A percentile compares a stretch with the other conserved stretches of the same genome.
These are phyloP conservation scores for Greenwoodochromis staneri DNA, from an alignment of 2,113 vertebrate genomes.

Conservation along the genomic window DNA sequence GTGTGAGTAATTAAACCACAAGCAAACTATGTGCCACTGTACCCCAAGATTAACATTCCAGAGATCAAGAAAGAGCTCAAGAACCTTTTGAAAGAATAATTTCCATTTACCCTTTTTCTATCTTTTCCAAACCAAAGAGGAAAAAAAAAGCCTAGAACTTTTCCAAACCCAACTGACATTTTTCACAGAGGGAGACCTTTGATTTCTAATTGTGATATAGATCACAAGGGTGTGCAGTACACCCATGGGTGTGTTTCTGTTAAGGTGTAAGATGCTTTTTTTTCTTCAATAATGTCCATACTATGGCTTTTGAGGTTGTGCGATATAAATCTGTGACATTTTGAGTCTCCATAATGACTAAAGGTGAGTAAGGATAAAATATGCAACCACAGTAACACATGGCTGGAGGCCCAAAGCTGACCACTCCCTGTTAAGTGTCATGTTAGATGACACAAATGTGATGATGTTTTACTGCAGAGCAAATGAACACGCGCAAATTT, in stretches of 20 bases:
- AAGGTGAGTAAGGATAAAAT: slow-evolving; percentile 47
- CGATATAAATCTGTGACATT: slow-evolving; percentile 69
- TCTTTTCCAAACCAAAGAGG: slow-evolving; percentile 9
- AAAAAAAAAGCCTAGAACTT: slow-evolving; percentile 25
- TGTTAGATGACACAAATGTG: background rate
- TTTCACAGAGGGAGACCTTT: slow-evolving; percentile 57
- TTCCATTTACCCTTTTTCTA: slow-evolving; percentile 47
- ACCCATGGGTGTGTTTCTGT: slow-evolving; percentile 24
- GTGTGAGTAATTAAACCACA: background rate
- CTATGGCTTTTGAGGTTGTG: slow-evolving; percentile 2
- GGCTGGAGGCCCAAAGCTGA: slow-evolving; percentile 13
- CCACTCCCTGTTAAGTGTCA: background rate
- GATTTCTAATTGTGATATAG: slow-evolving; percentile 67
- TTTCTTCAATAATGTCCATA: slow-evolving; percentile 10
- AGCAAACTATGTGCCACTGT: background rate
- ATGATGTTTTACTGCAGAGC: background rate
- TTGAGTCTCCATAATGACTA: slow-evolving; percentile 41
- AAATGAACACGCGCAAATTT: background rate
- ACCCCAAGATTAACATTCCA: background rate
- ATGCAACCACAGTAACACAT: slow-evolving; percentile 24
- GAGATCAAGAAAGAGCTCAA: slow-evolving; percentile 38
- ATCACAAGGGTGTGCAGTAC: slow-evolving; percentile 37
- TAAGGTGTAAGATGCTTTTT: background rate
- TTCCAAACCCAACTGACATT: slow-evolving; percentile 46
- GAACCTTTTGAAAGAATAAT: slow-evolving; percentile 35